Percentiles rank a stretch among this genome's conserved stretches.
Evolutionary conservation across 2,797 vertebrate species (phyloP).

Genomic region (Microtus obscurus): DNA sequence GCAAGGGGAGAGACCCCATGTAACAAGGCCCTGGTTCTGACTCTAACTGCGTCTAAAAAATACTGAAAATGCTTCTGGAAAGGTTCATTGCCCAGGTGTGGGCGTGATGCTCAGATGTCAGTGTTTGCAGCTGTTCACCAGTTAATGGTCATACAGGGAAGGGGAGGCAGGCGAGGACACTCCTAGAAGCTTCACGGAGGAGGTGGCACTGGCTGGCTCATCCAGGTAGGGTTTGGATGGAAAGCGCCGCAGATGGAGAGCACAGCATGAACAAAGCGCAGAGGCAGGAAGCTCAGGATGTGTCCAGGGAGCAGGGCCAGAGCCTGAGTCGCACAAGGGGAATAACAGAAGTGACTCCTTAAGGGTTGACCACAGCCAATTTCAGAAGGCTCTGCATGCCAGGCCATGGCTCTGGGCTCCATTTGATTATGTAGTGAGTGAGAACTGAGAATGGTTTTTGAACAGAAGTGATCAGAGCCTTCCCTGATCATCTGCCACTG

Average conservation of each 20-base stretch:
- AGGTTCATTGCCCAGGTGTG: background rate
- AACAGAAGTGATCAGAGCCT: slow-evolving; percentile 44
- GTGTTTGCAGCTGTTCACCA: background rate
- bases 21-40: slow-evolving; percentile 11
- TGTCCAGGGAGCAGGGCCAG: background rate
- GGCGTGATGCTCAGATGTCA: background rate
- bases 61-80: background rate
- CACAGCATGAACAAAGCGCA: slow-evolving; percentile 12
- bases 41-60: slow-evolving; percentile 42
- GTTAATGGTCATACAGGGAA: background rate
- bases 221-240: slow-evolving; percentile 47
- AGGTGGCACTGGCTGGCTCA: slow-evolving; percentile 18
- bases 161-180: background rate
- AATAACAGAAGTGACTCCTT: slow-evolving; percentile 31
- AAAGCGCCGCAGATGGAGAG: slow-evolving; percentile 2
- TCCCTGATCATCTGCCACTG: background rate
- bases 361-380: background rate
- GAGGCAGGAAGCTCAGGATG: slow-evolving; percentile 46
- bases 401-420: slow-evolving; percentile 24
- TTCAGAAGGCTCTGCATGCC: slow-evolving; percentile 43
- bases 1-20: background rate
- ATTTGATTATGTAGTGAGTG: slow-evolving; percentile 9
- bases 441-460: slow-evolving; percentile 56
- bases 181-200: slow-evolving; percentile 50
- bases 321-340: background rate